A percentile compares a stretch with the other conserved stretches of the same genome.
phyloP scores from a whole-genome alignment of 1,140 invertebrate species.

The Acromyrmex echinatior region DNA sequence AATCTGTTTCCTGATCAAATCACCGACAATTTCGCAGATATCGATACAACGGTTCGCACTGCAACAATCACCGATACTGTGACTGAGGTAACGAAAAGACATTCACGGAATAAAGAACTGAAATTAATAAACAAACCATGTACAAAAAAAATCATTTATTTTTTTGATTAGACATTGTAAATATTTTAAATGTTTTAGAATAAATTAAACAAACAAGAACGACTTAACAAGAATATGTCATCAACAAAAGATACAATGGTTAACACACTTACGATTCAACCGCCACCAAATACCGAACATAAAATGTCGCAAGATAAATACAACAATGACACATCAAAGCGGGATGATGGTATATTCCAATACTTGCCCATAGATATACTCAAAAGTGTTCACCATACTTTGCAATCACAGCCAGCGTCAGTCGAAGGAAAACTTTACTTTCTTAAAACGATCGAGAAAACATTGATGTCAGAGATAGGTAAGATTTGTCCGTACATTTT shows the following conservation, averaged over 20 bases:
- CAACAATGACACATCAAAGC: slow-evolving; percentile 10
- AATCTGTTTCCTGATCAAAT: slow-evolving; percentile 26
- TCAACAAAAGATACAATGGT: slow-evolving; percentile 17
- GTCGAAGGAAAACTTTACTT: slow-evolving; percentile 81
- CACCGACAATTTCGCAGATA: neutral
- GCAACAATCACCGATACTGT: neutral
- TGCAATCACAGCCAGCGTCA: slow-evolving; percentile 79
- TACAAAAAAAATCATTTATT: slow-evolving; percentile 28
- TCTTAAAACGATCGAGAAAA: slow-evolving; percentile 80
- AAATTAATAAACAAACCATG: neutral
- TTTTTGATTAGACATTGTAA: neutral
- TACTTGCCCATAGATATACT: slow-evolving; percentile 83
- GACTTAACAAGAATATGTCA: slow-evolving; percentile 6
- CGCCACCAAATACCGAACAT: neutral
- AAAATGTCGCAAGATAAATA: neutral
- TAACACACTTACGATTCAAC: neutral
- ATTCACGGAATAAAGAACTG: neutral
- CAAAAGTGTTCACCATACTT: slow-evolving; percentile 81
- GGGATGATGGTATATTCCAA: slow-evolving; percentile 64
- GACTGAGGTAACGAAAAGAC: slow-evolving; percentile 12
- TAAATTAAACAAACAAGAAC: slow-evolving; percentile 29
- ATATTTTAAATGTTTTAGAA: slow-evolving; percentile 38
- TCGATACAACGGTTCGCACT: neutral
- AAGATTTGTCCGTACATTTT: neutral
- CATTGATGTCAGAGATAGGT: slow-evolving; percentile 81